These are phyloP conservation scores for Oceanites oceanicus DNA, from an alignment of 2,113 vertebrate genomes.

Conservation along the genomic window DNA sequence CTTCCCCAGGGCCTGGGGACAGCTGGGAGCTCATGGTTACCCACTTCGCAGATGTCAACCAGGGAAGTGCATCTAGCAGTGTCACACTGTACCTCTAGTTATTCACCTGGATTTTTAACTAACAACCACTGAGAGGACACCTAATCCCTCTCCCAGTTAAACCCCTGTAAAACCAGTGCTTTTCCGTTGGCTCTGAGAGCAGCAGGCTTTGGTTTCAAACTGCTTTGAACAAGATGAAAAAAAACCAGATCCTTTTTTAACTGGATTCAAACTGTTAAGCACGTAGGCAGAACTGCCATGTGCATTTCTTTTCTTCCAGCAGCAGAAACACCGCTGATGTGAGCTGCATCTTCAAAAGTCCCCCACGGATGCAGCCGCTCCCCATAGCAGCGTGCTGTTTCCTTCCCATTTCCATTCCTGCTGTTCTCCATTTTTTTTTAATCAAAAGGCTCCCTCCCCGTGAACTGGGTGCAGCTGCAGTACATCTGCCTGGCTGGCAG, in stretches of 20 bases:
- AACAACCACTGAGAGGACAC: background rate
- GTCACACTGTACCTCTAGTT: background rate
- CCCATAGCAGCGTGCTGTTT: fast-evolving
- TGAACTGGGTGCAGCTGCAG: background rate
- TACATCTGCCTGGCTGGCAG: background rate
- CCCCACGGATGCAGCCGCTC: background rate
- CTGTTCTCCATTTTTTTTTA: background rate
- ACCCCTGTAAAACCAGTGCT: background rate
- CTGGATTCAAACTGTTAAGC: slow-evolving; percentile 2
- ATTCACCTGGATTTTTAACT: background rate
- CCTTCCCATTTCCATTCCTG: background rate
- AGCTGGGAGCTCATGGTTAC: background rate
- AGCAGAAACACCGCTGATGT: background rate
- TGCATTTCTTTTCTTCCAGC: background rate
- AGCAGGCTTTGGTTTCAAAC: background rate
- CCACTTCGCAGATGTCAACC: background rate
- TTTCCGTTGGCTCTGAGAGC: background rate
- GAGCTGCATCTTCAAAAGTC: background rate
- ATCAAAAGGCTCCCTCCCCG: background rate
- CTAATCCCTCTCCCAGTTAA: background rate
- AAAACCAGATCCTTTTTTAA: background rate
- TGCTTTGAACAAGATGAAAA: background rate
- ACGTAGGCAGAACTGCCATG: background rate
- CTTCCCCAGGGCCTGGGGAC: background rate
- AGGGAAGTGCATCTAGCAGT: background rate